Evolutionary conservation across 2,797 vertebrate genomes (phyloP), one percentile per base, ranked within the genome.

Genomic region (Linurgus olivaceus): DNA sequence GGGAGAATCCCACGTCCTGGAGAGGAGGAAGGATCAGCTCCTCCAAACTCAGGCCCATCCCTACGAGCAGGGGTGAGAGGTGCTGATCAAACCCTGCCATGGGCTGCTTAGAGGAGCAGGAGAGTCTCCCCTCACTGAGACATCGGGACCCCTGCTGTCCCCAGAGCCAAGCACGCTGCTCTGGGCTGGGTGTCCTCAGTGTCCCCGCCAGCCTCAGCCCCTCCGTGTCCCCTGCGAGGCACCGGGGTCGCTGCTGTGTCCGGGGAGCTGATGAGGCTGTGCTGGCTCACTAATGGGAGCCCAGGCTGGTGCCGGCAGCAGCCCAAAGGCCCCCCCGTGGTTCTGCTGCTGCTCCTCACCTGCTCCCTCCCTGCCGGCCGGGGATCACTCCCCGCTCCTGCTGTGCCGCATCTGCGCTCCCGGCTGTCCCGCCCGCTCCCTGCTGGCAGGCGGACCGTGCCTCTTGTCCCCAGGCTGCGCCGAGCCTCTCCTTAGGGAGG

Each of bases 91-190:
- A 61, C 21, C 40, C 35, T 1, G 58, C 15, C 51, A 24, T 1
- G 38, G 40, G 47, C 51, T 45, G 50, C 55, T 73, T 40, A 3
- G 31, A 67, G 29, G 26, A 19, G 25, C 35, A 38, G 55, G 11
- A 26, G 55, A 15, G 7, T 5, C 16, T 63, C 44, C 9, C 13
- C 23, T 1, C 9, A 1, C 2, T 0, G 59, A 7, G 33, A 14
- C 4, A 5, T 0, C 3, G 11, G 20, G 33, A 29, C 3, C 28
- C 10, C 2, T 1, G 5, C n/a, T 15, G 33, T 6, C 35, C 77
- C 19, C 47, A 59, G 54, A 12, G 2, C n/a, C 1, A 4, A 7
- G 28, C 58, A 18, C 20, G 33, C 47, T 38, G 42, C 59, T 58
- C 38, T 6, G 11, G 51, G 21, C 40, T 15, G 58, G 40, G 3